Conservation (phyloP, 2,797 vertebrate genomes). For the Tragopan temminckii region DNA sequence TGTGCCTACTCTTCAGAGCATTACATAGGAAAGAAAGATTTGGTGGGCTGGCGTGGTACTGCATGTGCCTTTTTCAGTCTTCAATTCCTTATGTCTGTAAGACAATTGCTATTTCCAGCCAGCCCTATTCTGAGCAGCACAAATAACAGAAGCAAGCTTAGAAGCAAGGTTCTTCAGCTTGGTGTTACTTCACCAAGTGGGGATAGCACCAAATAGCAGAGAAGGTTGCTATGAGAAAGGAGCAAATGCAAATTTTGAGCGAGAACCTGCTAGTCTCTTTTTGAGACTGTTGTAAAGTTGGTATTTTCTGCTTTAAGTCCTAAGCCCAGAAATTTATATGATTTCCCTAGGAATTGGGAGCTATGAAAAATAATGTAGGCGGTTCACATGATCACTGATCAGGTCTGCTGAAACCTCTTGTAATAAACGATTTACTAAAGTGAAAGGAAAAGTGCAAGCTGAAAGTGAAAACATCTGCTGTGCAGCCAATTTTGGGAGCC, state of each 20-base stretch:
- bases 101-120: not conserved
- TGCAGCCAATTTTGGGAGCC: not conserved
- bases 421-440: not conserved
- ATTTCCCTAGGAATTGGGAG: not conserved
- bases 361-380: not conserved
- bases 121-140: not conserved
- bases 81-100: not conserved
- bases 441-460: not conserved
- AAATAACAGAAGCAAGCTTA: not conserved
- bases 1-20: accelerated
- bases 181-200: not conserved
- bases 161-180: not conserved
- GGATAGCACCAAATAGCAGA: not conserved
- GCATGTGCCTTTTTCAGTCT: not conserved
- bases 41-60: not conserved
- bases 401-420: not conserved
- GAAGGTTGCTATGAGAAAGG: not conserved
- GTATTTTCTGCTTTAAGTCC: not conserved
- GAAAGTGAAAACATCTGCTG: slow-evolving; percentile 31
- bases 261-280: not conserved
- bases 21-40: not conserved
- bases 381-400: not conserved
- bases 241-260: not conserved
- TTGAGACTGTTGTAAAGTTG: not conserved
- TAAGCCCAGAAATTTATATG: not conserved